Evolutionary conservation across 2,888 invertebrate genomes (phyloP).

Genomic region (Stramonita haemastoma): DNA sequence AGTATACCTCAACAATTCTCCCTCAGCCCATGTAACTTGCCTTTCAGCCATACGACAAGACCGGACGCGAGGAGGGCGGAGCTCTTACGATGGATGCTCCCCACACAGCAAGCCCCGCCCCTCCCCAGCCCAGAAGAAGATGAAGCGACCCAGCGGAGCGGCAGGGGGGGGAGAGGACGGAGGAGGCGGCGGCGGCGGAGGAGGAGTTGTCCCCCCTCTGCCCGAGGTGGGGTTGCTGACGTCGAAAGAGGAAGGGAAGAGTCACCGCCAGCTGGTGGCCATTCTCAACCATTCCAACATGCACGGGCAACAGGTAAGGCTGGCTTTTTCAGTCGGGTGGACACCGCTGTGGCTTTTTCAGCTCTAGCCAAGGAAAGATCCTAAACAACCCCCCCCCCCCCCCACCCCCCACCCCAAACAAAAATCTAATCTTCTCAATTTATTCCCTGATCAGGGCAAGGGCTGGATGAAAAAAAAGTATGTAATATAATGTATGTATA

Average conservation of each 20-base stretch:
- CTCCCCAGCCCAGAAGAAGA: conserved; percentile 48
- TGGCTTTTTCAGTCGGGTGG: background rate
- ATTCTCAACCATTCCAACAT: conserved; percentile 60
- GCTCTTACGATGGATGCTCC: conserved; percentile 84
- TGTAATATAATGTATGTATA: no score
- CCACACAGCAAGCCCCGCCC: conserved; percentile 59
- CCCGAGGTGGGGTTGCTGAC: conserved; percentile 21
- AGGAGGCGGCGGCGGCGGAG: background rate
- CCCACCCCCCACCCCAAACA: no score
- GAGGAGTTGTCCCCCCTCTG: background rate
- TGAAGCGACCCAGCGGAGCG: conserved; percentile 44
- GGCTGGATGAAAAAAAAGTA: no score
- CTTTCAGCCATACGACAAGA: conserved; percentile 91
- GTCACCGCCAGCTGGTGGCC: conserved; percentile 57
- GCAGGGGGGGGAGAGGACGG: background rate
- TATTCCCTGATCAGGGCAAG: no score
- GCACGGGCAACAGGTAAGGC: conserved; percentile 47
- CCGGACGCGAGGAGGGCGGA: conserved; percentile 94
- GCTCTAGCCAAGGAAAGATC: no score
- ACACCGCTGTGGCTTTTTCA: background rate
- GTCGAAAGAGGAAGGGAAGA: conserved; percentile 39
- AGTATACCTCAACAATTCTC: no score
- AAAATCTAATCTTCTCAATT: no score
- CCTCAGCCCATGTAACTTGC: no score
- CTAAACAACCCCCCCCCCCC: no score